A percentile compares a stretch with the other conserved stretches of the same genome.
phyloP scores from a whole-genome alignment of 2,888 invertebrate species.

The Gymnocheta viridis region DNA sequence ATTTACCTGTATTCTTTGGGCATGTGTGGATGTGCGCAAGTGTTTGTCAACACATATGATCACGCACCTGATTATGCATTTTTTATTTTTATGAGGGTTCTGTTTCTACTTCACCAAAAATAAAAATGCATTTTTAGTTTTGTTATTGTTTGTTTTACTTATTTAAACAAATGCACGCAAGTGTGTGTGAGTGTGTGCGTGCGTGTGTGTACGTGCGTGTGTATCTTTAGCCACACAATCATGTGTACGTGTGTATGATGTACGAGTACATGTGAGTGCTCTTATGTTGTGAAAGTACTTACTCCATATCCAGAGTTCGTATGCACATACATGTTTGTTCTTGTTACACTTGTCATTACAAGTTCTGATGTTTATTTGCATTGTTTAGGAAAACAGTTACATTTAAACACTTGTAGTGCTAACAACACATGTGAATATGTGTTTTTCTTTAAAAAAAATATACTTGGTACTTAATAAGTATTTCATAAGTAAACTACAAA shows the following conservation, averaged over 20 bases:
- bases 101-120: background rate
- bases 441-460: background rate
- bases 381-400: slow-evolving; percentile 63
- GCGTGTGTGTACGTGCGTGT: background rate
- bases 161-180: background rate
- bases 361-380: slow-evolving; percentile 63
- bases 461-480: no score
- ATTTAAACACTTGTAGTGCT: slow-evolving; percentile 63
- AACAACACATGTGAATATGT: slow-evolving; percentile 54
- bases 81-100: slow-evolving; percentile 52
- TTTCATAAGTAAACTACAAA: background rate
- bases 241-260: background rate
- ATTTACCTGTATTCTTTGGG: slow-evolving; percentile 45
- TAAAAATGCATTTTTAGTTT: slow-evolving; percentile 23
- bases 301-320: background rate
- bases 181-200: background rate
- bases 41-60: slow-evolving; percentile 73
- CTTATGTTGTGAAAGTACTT: background rate
- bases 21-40: background rate
- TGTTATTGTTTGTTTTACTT: slow-evolving; percentile 36
- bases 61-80: slow-evolving; percentile 77
- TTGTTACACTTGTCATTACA: slow-evolving; percentile 61
- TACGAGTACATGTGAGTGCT: background rate
- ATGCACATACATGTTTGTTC: background rate
- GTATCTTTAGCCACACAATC: background rate